Conservation (phyloP, 2,888 invertebrate genomes). For the Stramonita haemastoma region DNA sequence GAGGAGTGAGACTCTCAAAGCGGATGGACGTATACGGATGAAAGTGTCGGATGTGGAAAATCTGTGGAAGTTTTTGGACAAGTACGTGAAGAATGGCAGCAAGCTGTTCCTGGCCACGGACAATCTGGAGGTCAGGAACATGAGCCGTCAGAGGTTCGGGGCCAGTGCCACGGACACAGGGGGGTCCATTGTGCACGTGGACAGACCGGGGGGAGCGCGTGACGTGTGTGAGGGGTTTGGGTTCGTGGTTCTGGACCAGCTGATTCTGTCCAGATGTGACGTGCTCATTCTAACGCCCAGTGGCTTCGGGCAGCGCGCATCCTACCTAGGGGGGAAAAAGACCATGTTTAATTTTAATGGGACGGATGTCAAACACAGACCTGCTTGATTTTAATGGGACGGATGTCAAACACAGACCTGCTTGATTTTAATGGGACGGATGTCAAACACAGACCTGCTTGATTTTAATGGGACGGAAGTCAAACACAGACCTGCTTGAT, state of each 20-base stretch:
- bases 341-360: slow-evolving; percentile 12
- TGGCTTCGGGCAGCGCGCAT: slow-evolving; percentile 50
- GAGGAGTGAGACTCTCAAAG: background rate
- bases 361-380: no score
- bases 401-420: no score
- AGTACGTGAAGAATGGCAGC: slow-evolving; percentile 42
- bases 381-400: no score
- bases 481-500: no score
- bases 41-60: slow-evolving; percentile 20
- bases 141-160: slow-evolving; percentile 41
- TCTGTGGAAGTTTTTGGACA: slow-evolving; percentile 48
- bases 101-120: slow-evolving; percentile 52
- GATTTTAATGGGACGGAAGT: no score
- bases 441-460: slow-evolving; percentile 37
- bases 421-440: no score
- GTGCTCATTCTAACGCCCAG: slow-evolving; percentile 45
- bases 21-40: slow-evolving; percentile 41
- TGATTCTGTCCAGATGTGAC: slow-evolving; percentile 46
- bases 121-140: slow-evolving; percentile 44
- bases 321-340: slow-evolving; percentile 35
- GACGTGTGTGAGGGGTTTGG: slow-evolving; percentile 44
- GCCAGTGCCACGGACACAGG: slow-evolving; percentile 33
- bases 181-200: slow-evolving; percentile 46
- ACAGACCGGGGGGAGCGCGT: slow-evolving; percentile 1
- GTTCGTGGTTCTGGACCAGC: slow-evolving; percentile 48